phyloP scores from a whole-genome alignment of 2,113 vertebrate genomes.

The Acinonyx jubatus region DNA sequence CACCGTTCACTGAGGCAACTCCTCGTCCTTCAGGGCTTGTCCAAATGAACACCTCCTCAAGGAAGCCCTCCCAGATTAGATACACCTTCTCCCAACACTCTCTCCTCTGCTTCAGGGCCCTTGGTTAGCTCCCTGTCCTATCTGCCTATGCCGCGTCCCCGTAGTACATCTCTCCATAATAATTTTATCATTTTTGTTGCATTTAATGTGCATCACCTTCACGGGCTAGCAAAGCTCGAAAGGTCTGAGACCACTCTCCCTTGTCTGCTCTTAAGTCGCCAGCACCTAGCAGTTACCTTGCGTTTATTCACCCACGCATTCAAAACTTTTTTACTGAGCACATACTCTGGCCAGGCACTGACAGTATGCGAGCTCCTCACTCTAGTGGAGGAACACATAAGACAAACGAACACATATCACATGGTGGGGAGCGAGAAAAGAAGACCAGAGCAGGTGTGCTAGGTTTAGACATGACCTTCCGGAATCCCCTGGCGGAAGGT shows the following conservation, averaged over 20 bases:
- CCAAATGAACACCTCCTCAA: not conserved
- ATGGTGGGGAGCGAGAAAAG: accelerated
- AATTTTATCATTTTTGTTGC: not conserved
- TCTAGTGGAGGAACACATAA: not conserved
- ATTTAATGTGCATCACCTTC: not conserved
- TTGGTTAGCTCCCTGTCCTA: not conserved
- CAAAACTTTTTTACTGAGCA: not conserved
- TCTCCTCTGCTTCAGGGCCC: not conserved
- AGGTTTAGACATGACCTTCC: not conserved
- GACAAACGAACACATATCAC: accelerated
- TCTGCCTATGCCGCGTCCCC: not conserved
- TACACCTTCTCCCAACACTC: not conserved
- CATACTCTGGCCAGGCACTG: not conserved
- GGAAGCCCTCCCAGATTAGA: not conserved
- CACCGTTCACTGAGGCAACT: not conserved
- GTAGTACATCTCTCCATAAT: not conserved
- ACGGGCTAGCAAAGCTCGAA: too few species aligned
- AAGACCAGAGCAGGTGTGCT: not conserved
- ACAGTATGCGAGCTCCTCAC: not conserved
- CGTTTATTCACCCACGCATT: not conserved
- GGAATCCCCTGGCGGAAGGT: not conserved
- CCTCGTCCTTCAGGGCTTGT: not conserved
- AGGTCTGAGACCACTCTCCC: not conserved
- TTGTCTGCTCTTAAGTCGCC: not conserved
- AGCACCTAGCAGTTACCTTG: not conserved